A percentile compares a stretch with the other conserved stretches of the same genome.
phyloP scores from a whole-genome alignment of 2,113 vertebrate species.

The Tapirus terrestris region DNA sequence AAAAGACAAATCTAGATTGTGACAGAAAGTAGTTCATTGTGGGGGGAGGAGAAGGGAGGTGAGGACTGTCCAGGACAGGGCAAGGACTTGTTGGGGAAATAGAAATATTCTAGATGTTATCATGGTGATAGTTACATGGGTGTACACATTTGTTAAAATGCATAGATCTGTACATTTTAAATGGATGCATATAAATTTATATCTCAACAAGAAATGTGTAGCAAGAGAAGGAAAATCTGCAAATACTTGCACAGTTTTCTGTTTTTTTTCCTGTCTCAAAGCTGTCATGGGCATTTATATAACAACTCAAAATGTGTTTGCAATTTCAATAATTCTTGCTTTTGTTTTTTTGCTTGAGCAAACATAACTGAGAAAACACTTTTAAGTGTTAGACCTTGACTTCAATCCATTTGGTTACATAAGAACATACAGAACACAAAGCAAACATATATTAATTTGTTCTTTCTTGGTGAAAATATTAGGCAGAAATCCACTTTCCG shows the following conservation, averaged over 20 bases:
- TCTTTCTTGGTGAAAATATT: constrained; percentile 42
- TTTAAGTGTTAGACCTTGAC: neutral
- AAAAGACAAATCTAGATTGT: neutral
- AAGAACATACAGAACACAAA: neutral
- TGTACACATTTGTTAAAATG: neutral
- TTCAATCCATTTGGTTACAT: neutral
- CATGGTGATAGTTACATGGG: neutral
- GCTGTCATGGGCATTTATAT: neutral
- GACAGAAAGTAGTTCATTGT: neutral
- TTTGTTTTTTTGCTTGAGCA: neutral
- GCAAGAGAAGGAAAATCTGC: neutral
- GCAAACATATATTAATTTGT: neutral
- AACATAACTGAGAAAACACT: constrained; percentile 34
- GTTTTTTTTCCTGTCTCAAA: neutral
- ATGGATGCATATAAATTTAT: neutral
- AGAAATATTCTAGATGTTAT: neutral
- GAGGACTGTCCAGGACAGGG: neutral
- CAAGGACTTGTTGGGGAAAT: neutral
- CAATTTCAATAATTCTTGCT: neutral
- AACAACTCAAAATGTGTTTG: neutral
- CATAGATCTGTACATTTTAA: neutral
- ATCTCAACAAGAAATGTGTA: neutral
- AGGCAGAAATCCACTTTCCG: neutral
- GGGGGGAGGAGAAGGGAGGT: neutral
- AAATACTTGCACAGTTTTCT: neutral